Evolutionary conservation across 2,797 vertebrate species (phyloP), one percentile per base, ranked within the genome.

Genomic region (Gymnoscopelus braueri): DNA sequence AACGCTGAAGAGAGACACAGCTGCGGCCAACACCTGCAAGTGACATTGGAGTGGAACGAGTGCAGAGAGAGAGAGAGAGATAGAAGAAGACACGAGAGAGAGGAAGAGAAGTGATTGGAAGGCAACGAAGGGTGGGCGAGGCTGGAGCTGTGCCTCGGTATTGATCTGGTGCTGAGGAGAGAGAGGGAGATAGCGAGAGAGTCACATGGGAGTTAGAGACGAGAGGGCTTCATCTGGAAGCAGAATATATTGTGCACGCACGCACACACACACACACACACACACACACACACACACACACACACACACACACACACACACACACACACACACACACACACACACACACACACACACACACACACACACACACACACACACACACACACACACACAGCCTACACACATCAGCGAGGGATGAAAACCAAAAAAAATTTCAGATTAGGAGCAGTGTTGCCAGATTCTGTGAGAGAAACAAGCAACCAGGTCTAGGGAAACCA

Each of bases 41-140:
- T 47, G 23, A 54, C 60, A 48, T 62, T 49, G 24, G 52, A 15
- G 67, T 10, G 23, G 24, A 63, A 48, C 15, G 15, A 32, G 48
- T 3, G 3, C 5, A 15, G 61, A 12, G 23, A 29, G 24, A 51
- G 23, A 51, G 23, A 49, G 10, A 32, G 47, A 51, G 60, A 10
- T 1, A 50, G 23, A 35, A n/a, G 50, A 26, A 13, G 14, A 9
- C 10, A 19, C n/a, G 53, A 32, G 44, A 23, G 5, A 56, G 39
- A 11, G 48, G 52, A 4, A 60, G 57, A 53, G 57, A 32, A 10
- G 65, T 69, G 67, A 75, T 82, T 75, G 63, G 55, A 72, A 69
- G 65, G 69, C 71, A 67, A 67, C 14, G 56, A 65, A 67, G 76
- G 77, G 50, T 58, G 48, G 26, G 58, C 24, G 5, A 35, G 15